These are phyloP conservation scores for Platysternon megacephalum DNA, from an alignment of 2,113 vertebrate species.

Conservation along the genomic window DNA sequence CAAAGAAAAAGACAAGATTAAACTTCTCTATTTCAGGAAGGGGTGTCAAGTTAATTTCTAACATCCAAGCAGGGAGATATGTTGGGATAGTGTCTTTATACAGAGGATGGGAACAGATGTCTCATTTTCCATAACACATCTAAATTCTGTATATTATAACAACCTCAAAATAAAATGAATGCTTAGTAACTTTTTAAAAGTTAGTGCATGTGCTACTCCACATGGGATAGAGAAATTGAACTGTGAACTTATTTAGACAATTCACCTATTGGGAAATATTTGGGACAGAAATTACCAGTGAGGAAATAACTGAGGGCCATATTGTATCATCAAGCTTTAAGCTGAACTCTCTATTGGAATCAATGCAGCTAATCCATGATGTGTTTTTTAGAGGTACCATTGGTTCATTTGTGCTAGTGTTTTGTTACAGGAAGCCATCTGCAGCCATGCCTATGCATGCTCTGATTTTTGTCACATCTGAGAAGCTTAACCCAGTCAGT, in stretches of 20 bases:
- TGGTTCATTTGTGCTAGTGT: background rate
- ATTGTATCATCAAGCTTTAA: background rate
- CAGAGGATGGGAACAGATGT: slow-evolving; percentile 44
- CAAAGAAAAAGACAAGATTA: slow-evolving; percentile 43
- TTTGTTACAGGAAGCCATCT: background rate
- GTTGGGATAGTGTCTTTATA: slow-evolving; percentile 40
- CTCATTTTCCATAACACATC: slow-evolving; percentile 18
- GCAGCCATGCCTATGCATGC: fast-evolving
- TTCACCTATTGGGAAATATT: background rate
- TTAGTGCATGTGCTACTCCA: background rate
- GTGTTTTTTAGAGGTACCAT: background rate
- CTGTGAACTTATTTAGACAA: background rate
- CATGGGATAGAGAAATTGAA: background rate
- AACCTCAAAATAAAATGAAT: background rate
- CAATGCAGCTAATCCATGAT: background rate
- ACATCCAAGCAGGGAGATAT: slow-evolving; percentile 42
- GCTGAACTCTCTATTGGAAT: background rate
- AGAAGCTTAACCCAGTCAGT: background rate
- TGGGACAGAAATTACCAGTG: background rate
- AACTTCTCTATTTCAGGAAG: slow-evolving; percentile 36
- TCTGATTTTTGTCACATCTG: background rate
- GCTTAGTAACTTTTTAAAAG: background rate
- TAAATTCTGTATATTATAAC: background rate
- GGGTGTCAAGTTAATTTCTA: slow-evolving; percentile 67
- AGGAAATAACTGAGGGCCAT: background rate